These are phyloP conservation scores for Acleris holmiana DNA, from an alignment of 2,888 invertebrate genomes.

Conservation along the genomic window DNA sequence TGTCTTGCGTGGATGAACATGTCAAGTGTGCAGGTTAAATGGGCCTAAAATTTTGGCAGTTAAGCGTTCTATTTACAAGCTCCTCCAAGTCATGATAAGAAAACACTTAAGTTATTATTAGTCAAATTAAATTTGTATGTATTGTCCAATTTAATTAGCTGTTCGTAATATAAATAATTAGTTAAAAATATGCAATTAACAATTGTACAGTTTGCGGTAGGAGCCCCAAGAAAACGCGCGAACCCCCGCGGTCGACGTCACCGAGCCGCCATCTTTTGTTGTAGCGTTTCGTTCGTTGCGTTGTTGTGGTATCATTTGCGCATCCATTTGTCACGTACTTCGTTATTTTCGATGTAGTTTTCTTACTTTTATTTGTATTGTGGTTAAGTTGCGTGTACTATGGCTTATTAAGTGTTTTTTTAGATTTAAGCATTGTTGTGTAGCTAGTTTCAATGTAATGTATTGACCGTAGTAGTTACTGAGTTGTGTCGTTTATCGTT, in stretches of 20 bases:
- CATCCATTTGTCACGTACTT: conserved; percentile 55
- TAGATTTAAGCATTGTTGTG: conserved; percentile 4
- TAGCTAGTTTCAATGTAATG: background rate
- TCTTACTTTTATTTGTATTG: background rate
- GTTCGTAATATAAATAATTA: no score
- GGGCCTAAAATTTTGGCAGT: no score
- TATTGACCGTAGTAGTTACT: no score
- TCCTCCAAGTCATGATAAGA: no score
- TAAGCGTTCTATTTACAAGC: no score
- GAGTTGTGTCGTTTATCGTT: no score
- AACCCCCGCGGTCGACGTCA: conserved; percentile 17
- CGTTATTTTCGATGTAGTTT: conserved; percentile 41
- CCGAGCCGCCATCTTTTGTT: conserved; percentile 41
- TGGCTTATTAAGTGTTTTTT: conserved; percentile 14
- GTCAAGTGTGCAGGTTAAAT: no score
- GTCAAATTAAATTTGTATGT: no score
- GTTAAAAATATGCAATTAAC: no score
- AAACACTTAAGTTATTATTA: no score
- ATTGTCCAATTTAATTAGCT: no score
- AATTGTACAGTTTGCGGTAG: conserved; percentile 4
- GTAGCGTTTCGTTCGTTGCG: conserved; percentile 51
- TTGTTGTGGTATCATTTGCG: conserved; percentile 62
- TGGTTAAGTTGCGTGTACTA: conserved; percentile 8
- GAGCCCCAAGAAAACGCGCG: conserved; percentile 5
- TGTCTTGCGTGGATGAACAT: no score